Evolutionary conservation across 2,113 vertebrate genomes (phyloP).

Genomic region (Vombatus ursinus): DNA sequence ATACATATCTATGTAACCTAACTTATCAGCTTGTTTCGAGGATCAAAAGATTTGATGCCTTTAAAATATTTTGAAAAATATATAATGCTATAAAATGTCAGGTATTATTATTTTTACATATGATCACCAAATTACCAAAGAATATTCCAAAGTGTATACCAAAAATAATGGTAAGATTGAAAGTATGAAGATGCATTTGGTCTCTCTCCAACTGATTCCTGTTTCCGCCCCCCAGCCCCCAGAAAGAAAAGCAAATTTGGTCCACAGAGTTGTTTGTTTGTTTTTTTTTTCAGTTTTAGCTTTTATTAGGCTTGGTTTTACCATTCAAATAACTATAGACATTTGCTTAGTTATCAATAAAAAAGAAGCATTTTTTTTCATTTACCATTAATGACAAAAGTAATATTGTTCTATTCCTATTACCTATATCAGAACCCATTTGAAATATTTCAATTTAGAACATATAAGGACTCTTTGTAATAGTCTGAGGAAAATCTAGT

Average conservation of each 20-base stretch:
- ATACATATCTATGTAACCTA: neutral
- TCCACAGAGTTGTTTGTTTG: neutral
- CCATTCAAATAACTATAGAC: constrained; percentile 1
- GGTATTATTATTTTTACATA: neutral
- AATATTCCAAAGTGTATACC: neutral
- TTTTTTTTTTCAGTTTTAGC: neutral
- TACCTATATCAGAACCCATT: constrained; percentile 52
- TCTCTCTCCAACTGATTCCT: neutral
- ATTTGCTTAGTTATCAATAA: neutral
- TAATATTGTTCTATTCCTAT: constrained; percentile 51
- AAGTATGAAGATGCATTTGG: neutral
- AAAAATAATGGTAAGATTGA: neutral
- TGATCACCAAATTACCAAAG: neutral
- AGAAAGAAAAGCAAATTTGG: neutral
- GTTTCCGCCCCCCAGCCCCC: too few species aligned
- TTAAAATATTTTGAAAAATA: neutral
- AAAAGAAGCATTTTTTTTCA: neutral
- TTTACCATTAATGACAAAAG: constrained; percentile 28
- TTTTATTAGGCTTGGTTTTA: neutral
- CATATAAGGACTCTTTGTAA: constrained; percentile 33
- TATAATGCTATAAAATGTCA: neutral
- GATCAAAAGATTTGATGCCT: neutral
- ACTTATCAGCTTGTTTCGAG: neutral
- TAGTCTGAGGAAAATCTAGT: constrained; percentile 70
- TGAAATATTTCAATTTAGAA: constrained; percentile 64